Percentiles rank a stretch among this genome's conserved stretches.
Conservation (phyloP, 2,113 vertebrate genomes). For the Paramisgurnus dabryanus region DNA sequence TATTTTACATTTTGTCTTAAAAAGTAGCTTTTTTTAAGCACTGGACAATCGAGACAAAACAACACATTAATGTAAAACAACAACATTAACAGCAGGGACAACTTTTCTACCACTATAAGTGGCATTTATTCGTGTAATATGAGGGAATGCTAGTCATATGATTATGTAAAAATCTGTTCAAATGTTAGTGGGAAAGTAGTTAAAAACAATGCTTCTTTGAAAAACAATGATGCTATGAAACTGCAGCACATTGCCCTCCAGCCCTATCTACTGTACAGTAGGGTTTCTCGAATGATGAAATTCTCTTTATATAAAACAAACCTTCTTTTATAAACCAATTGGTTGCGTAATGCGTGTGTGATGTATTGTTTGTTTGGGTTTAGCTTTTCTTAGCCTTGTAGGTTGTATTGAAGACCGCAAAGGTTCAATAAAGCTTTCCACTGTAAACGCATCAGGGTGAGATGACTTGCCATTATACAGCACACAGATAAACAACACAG, state of each 20-base stretch:
- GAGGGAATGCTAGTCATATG: too few relatives aligned
- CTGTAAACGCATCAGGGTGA: conserved; percentile 17
- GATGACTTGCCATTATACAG: conserved; percentile 26
- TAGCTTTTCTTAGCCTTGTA: background rate
- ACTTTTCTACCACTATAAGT: too few relatives aligned
- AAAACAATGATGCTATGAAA: too few relatives aligned
- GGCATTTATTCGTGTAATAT: too few relatives aligned
- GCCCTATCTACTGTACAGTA: background rate
- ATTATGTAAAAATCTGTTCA: too few relatives aligned
- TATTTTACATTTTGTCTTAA: too few relatives aligned
- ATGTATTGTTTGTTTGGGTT: conserved; percentile 5
- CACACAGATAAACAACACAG: conserved; percentile 10
- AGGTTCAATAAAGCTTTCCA: conserved; percentile 16
- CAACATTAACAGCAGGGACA: too few relatives aligned
- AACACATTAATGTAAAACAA: too few relatives aligned
- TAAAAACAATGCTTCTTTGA: background rate
- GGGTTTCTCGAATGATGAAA: background rate
- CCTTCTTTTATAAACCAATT: background rate
- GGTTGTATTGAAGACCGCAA: conserved; percentile 1
- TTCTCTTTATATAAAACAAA: background rate
- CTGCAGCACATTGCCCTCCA: background rate
- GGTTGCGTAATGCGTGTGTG: background rate
- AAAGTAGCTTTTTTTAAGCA: too few relatives aligned
- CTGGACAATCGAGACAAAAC: too few relatives aligned
- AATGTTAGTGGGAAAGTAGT: too few relatives aligned